Percentiles rank a stretch among this genome's conserved stretches.
Evolutionary conservation across 2,113 vertebrate genomes (phyloP).

Genomic region (Sitta europaea): DNA sequence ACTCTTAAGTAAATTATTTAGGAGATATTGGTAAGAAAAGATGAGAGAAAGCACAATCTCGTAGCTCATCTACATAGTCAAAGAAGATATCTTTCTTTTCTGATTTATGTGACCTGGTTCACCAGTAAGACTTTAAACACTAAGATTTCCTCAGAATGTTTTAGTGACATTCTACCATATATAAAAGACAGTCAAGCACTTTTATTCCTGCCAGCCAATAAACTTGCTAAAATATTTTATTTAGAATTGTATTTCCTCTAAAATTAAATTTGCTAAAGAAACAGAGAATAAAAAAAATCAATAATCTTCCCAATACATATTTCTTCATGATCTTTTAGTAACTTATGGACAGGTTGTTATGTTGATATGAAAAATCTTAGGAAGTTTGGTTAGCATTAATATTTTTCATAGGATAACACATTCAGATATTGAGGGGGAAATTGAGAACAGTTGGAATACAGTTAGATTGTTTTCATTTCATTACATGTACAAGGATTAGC

Average conservation of each 20-base stretch:
- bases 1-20: neutral
- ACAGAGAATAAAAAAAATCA: neutral
- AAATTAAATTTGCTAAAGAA: neutral
- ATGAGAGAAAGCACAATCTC: neutral
- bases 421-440: neutral
- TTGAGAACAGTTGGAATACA: neutral
- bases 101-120: neutral
- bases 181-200: neutral
- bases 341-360: neutral
- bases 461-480: neutral
- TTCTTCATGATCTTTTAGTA: neutral
- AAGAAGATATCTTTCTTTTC: neutral
- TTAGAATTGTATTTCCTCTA: neutral
- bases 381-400: neutral
- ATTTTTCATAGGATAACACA: neutral
- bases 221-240: neutral
- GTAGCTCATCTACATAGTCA: neutral
- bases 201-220: neutral
- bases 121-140: neutral
- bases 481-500: neutral
- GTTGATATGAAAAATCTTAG: neutral
- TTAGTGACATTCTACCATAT: neutral
- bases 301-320: neutral
- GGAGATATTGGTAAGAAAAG: neutral
- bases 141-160: neutral